Conservation (phyloP, 2,797 vertebrate species). For the Odontamblyopus rebecca region DNA sequence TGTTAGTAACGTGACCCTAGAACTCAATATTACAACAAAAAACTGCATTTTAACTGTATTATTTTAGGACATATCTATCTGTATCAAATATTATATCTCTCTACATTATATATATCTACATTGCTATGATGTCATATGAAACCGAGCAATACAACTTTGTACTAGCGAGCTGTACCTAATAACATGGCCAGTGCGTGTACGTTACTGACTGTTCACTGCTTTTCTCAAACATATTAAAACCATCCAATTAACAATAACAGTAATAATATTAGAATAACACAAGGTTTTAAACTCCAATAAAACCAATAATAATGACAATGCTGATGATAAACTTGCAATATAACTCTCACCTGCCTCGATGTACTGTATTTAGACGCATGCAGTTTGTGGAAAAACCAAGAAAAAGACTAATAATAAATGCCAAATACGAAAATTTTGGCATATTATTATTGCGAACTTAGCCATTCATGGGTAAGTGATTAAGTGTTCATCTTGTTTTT, state of each 20-base stretch:
- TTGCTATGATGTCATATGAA: no score
- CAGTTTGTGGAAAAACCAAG: slow-evolving; percentile 91
- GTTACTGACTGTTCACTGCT: slow-evolving; percentile 58
- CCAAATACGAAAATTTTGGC: slow-evolving; percentile 89
- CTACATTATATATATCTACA: no score
- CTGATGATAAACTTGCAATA: slow-evolving; percentile 82
- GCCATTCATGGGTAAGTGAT: slow-evolving; percentile 95
- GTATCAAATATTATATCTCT: no score
- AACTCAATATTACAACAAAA: no score
- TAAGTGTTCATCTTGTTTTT: slow-evolving; percentile 99
- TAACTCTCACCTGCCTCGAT: slow-evolving; percentile 90
- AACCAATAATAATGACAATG: slow-evolving; percentile 42
- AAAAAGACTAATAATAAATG: slow-evolving; percentile 78
- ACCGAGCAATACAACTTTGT: background rate
- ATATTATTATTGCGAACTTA: slow-evolving; percentile 71
- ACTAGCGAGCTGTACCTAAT: background rate
- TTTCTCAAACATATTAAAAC: slow-evolving; percentile 75
- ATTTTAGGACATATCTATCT: no score
- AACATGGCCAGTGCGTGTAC: slow-evolving; percentile 8
- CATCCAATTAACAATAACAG: slow-evolving; percentile 71
- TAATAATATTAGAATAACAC: background rate
- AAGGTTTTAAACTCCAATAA: slow-evolving; percentile 64
- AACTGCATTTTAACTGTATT: no score
- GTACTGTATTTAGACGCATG: slow-evolving; percentile 99
- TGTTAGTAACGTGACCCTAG: no score